Conservation (phyloP, 1,140 invertebrate species). For the Helicoverpa zea region DNA sequence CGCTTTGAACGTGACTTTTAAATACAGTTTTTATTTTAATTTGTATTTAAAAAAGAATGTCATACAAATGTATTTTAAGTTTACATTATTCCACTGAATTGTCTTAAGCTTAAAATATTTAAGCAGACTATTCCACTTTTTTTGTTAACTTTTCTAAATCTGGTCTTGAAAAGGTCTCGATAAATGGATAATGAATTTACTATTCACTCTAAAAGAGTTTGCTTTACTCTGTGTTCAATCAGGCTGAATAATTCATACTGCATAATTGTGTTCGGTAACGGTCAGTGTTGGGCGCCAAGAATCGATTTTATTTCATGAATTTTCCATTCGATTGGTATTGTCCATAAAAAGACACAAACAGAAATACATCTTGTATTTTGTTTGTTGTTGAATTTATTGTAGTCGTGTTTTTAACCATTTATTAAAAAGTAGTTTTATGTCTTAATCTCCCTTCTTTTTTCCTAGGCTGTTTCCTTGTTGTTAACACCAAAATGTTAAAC, state of each 20-base stretch:
- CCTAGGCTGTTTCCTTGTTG: constrained; percentile 10
- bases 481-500: constrained; percentile 19
- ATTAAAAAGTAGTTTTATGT: background rate
- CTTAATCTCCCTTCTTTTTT: background rate
- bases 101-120: background rate
- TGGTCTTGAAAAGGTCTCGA: background rate
- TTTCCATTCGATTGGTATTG: background rate
- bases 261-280: constrained; percentile 2
- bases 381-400: constrained; percentile 1
- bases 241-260: constrained; percentile 36
- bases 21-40: no score
- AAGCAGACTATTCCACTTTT: background rate
- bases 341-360: background rate
- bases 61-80: no score
- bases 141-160: constrained; percentile 5
- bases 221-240: constrained; percentile 13
- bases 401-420: background rate
- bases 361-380: constrained; percentile 5
- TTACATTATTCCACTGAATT: no score
- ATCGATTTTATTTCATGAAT: constrained; percentile 28
- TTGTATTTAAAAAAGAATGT: no score
- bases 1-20: background rate
- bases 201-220: constrained; percentile 29
- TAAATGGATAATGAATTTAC: constrained; percentile 15
- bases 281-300: background rate